Conservation (phyloP, 2,888 invertebrate species). For the Aromia moschata region DNA sequence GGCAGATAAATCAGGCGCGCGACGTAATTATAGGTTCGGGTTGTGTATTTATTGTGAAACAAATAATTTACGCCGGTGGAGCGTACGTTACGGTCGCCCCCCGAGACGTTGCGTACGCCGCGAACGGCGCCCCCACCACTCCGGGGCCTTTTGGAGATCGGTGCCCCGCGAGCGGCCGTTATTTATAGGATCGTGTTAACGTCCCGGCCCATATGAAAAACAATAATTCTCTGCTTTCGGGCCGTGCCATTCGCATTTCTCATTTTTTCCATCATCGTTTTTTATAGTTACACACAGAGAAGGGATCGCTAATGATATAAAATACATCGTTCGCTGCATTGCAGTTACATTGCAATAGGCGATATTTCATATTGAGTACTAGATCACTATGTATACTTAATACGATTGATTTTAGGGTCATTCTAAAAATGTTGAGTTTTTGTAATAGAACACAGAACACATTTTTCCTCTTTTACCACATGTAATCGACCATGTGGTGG, state of each 20-base stretch:
- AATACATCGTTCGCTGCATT: too few species aligned
- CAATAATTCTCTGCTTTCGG: slow-evolving; percentile 52
- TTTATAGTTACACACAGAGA: too few species aligned
- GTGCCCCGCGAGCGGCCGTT: slow-evolving; percentile 48
- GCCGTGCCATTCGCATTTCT: slow-evolving; percentile 47
- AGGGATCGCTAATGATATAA: too few species aligned
- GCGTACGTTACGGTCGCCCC: slow-evolving; percentile 38
- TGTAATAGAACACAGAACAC: too few species aligned
- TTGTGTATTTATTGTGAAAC: slow-evolving; percentile 52
- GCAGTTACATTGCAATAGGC: too few species aligned
- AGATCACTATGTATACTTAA: too few species aligned
- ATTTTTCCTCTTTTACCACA: too few species aligned
- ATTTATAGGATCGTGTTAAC: slow-evolving; percentile 55
- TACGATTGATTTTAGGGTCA: too few species aligned
- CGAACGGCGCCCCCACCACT: slow-evolving; percentile 38
- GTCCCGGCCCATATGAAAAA: slow-evolving; percentile 53
- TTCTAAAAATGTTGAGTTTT: too few species aligned
- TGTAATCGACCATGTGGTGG: too few species aligned
- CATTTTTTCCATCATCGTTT: slow-evolving; percentile 46
- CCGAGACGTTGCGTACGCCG: slow-evolving; percentile 42
- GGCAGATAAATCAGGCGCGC: slow-evolving; percentile 49
- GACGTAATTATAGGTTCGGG: slow-evolving; percentile 48
- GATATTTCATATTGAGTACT: too few species aligned
- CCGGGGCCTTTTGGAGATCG: slow-evolving; percentile 42
- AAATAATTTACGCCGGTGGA: slow-evolving; percentile 51